These are phyloP conservation scores for Oscheius sp. DNA, from an alignment of 1,140 invertebrate species.

Conservation along the genomic window DNA sequence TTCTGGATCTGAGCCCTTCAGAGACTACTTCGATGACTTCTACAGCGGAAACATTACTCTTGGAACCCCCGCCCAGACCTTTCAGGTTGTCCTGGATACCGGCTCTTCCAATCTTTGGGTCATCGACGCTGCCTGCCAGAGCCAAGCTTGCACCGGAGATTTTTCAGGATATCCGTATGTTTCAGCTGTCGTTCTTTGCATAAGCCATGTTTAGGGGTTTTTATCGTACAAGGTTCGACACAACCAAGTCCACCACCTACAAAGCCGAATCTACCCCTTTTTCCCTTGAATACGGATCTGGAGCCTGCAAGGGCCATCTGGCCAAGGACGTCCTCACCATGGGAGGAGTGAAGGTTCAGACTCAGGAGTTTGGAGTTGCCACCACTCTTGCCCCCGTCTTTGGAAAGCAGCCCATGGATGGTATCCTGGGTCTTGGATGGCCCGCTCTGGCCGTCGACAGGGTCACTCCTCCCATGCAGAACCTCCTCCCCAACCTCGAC, in stretches of 20 bases:
- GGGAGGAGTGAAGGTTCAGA: slow-evolving; percentile 36
- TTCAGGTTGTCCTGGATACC: slow-evolving; percentile 49
- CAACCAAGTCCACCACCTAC: slow-evolving; percentile 42
- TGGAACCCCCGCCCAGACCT: slow-evolving; percentile 44
- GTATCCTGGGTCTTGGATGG: slow-evolving; percentile 51
- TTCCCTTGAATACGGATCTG: slow-evolving; percentile 46
- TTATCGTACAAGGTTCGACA: slow-evolving; percentile 36
- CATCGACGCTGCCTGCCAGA: slow-evolving; percentile 42
- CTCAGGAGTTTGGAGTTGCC: slow-evolving; percentile 46
- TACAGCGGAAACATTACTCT: slow-evolving; percentile 48
- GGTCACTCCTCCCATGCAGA: slow-evolving; percentile 49
- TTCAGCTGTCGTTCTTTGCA: slow-evolving; percentile 18
- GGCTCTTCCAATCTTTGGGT: slow-evolving; percentile 51
- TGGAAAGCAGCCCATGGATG: slow-evolving; percentile 50
- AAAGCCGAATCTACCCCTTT: slow-evolving; percentile 34
- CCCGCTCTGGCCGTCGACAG: slow-evolving; percentile 46
- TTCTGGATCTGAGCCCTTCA: slow-evolving; percentile 33
- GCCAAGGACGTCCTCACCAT: slow-evolving; percentile 39
- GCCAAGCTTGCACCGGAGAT: slow-evolving; percentile 42
- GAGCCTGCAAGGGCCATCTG: slow-evolving; percentile 37
- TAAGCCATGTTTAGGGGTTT: slow-evolving; percentile 31
- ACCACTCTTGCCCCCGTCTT: slow-evolving; percentile 45
- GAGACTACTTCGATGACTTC: slow-evolving; percentile 47
- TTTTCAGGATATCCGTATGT: neutral
- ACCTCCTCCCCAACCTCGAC: slow-evolving; percentile 41